Conservation (phyloP, 1,140 invertebrate genomes). For the Eriosoma lanigerum region DNA sequence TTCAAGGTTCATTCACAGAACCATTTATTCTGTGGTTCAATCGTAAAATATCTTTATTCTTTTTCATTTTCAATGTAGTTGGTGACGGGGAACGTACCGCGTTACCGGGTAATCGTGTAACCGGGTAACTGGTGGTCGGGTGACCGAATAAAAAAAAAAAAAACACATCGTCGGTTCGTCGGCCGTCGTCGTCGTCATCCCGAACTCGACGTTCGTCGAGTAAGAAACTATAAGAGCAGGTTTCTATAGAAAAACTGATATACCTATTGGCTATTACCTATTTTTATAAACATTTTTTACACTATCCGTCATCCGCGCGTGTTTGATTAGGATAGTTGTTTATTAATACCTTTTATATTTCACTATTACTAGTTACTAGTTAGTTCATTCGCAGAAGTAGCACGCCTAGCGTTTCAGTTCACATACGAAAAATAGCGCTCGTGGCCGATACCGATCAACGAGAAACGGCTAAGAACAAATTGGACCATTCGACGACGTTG, state of each 20-base stretch:
- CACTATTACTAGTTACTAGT: background rate
- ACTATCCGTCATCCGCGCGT: no score
- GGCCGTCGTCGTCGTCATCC: conserved; percentile 4
- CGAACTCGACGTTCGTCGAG: background rate
- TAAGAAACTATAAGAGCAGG: background rate
- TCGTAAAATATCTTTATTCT: no score
- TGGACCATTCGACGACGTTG: background rate
- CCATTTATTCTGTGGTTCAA: no score
- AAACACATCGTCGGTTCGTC: background rate
- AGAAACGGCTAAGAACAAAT: background rate
- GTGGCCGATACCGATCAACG: background rate
- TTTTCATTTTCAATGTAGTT: no score
- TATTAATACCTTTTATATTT: background rate
- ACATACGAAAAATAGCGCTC: no score
- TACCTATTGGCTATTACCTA: no score
- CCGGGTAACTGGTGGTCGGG: background rate
- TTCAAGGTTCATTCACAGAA: no score
- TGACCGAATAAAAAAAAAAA: conserved; percentile 5
- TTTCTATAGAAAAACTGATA: no score
- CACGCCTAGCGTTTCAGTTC: background rate
- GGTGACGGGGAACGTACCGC: no score
- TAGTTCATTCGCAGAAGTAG: background rate
- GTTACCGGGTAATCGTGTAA: no score
- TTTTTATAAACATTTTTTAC: no score
- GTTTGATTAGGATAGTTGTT: no score